Evolutionary conservation across 2,888 invertebrate species (phyloP), one percentile per base, ranked within the genome.

Genomic region (Morinoia aosen): DNA sequence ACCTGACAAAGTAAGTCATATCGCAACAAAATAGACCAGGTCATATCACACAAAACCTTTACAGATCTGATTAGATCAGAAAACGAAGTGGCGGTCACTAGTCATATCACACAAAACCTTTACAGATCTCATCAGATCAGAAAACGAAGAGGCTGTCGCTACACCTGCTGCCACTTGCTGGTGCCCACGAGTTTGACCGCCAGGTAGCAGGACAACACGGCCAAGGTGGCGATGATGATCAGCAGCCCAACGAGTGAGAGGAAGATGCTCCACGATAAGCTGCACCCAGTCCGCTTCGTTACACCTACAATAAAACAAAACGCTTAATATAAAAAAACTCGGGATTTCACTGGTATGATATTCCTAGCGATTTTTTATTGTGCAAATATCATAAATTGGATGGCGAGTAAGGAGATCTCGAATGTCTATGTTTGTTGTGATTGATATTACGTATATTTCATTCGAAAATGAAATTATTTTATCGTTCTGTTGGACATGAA

Each of bases 231-330:
- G 48, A 90, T 90, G 90, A 90, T 90, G 90, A 40, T 39, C 40
- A 90, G 90, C 90, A 90, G 90, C 12, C 40, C 90, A 4, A 90
- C 16, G 12, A 90, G 48, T 2, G 90, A 90, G 40, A 90, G 40
- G 90, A 90, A 90, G 40, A 90, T 40, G 48, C 90, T 90, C 90
- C 90, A 90, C 14, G 90, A 90, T 90, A 90, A 40, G 90, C 40
- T 90, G 90, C 90, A 90, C 16, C 90, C 90, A 40, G 90, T 16
- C 33, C 25, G 19, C 90, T 90, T 90, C 39, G 2, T 40, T 12
- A 5, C 90, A 16, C 19, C 90, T 90, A 10, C 0, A 90, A 90
- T 40, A 0, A 8, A 90, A 90, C 48, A 40, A 90, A 64, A 64
- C 16, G 16, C 33, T 25, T 33, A 3, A 64, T 64, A 3, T 64